Evolutionary conservation across 2,113 vertebrate species (phyloP).

Genomic region (Brienomyrus brachyistius): DNA sequence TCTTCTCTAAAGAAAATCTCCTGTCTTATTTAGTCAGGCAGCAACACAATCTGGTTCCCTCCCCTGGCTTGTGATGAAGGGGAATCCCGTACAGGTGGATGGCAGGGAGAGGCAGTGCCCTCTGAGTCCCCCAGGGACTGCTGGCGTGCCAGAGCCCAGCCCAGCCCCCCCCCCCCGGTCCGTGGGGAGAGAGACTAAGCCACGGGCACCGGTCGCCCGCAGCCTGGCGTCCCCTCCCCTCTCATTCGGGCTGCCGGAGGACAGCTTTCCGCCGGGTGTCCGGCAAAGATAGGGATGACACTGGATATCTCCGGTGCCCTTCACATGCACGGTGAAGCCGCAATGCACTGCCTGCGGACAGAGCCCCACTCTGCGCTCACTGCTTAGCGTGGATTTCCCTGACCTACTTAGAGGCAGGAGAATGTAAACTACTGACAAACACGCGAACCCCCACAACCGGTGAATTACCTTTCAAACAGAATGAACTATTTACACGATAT

Average conservation of each 20-base stretch:
- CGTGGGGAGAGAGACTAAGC: not conserved
- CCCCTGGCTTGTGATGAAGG: not conserved
- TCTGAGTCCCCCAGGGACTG: not conserved
- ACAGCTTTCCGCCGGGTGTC: not conserved
- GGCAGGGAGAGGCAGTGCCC: not conserved
- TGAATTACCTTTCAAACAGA: not conserved
- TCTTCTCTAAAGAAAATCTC: not conserved
- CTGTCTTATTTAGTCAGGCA: not conserved
- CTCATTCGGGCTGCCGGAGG: not conserved
- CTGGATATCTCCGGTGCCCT: not conserved
- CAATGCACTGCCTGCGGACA: not conserved
- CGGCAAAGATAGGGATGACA: not conserved
- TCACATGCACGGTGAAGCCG: not conserved
- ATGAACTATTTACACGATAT: not conserved
- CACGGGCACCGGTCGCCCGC: not conserved
- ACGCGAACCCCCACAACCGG: not conserved
- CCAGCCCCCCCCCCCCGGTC: constrained; percentile 27
- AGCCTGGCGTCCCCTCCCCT: no score
- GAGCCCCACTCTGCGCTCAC: not conserved
- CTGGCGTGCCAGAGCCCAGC: not conserved
- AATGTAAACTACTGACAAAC: not conserved
- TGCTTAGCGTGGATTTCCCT: not conserved
- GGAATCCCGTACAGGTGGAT: not conserved
- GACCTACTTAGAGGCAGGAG: not conserved
- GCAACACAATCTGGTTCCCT: not conserved